These are phyloP conservation scores for Sphaeramia orbicularis DNA, from an alignment of 2,797 vertebrate genomes.

Conservation along the genomic window DNA sequence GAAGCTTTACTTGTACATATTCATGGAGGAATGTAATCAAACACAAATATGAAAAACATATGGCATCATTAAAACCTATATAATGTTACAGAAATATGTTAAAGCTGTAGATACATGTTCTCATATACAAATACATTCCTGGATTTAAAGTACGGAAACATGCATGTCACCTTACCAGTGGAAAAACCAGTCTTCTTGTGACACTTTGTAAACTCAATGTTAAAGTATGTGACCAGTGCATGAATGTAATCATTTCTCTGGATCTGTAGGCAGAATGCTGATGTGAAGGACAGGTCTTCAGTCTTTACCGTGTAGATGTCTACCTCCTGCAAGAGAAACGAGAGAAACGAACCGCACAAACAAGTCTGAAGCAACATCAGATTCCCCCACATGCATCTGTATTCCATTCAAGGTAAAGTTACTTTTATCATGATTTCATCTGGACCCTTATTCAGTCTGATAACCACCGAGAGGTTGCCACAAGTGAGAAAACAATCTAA, in stretches of 20 bases:
- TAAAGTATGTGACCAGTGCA: conserved; percentile 97
- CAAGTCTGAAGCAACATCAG: not conserved
- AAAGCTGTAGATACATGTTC: not conserved
- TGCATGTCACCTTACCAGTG: conserved; percentile 87
- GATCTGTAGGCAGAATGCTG: conserved; percentile 96
- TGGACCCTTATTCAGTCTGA: conserved; percentile 1
- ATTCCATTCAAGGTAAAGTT: not conserved
- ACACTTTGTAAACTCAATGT: conserved; percentile 99
- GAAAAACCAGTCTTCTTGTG: conserved; percentile 99
- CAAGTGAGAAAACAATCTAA: not conserved
- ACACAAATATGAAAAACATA: not conserved
- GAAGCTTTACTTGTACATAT: not conserved
- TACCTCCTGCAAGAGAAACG: conserved; percentile 92
- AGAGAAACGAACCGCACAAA: not conserved
- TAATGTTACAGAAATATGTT: not conserved
- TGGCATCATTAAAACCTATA: not conserved
- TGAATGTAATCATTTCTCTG: conserved; percentile 98
- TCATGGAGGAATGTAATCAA: not conserved
- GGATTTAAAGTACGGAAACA: not conserved
- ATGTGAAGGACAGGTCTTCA: conserved; percentile 93
- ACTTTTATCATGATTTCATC: conserved; percentile 6
- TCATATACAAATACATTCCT: no score
- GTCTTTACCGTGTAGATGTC: conserved; percentile 98
- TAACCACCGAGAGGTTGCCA: not conserved
- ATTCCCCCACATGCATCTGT: not conserved